Base-by-base conservation (phyloP, 64 coral and sea anemone genomes). In the Stichodactyla mertensii region DNA sequence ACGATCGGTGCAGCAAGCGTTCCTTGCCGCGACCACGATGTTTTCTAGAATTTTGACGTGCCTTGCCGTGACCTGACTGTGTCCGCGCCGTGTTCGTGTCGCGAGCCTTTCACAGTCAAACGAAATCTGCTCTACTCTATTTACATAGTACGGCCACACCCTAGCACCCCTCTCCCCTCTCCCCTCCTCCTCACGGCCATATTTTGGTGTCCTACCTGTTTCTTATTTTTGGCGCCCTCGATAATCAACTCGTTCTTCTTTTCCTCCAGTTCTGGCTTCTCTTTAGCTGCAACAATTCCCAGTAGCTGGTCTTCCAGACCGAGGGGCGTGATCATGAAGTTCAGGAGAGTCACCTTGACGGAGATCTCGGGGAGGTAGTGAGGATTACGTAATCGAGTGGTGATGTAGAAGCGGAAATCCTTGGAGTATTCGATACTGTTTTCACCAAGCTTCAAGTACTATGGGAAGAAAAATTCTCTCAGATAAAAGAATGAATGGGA, bases 321-420 rank as follows among this genome's bases (percentile, higher is more conserved):
- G 14, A 99, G 93, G 16, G 97, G 97, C 24, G 97, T 99, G 88
- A 99, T 99, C 97, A 99, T 99, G 77, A 99, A 99, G 23, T 99
- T 99, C 22, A 99, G 83, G 80, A 99, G 88, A 23, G 97, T 99
- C 54, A 99, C 97, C 86, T 99, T 99, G 10, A 99, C 97, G 14
- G 93, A 95, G 57, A 99, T 95, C 80, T 98, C 97, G 2, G 97
- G 97, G 23, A 99, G 86, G 77, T 99, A 99, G 91, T 99, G 97
- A n/a, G 97, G 97, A 53, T 99, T 99, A 36, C 97, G 97, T 64
- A 99, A 74, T 55, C 97, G 85, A 61, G 97, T 95, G 52, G 97
- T 99, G 74, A 99, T 99, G 87, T 99, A 99, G 91, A 99, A 99
- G 54, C 93, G 92, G 86, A 99, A 99, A 78, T 99, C 97, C 77